Percentiles rank a stretch among this genome's conserved stretches.
Evolutionary conservation across 2,888 invertebrate species (phyloP).

Genomic region (Hydraecia micacea): DNA sequence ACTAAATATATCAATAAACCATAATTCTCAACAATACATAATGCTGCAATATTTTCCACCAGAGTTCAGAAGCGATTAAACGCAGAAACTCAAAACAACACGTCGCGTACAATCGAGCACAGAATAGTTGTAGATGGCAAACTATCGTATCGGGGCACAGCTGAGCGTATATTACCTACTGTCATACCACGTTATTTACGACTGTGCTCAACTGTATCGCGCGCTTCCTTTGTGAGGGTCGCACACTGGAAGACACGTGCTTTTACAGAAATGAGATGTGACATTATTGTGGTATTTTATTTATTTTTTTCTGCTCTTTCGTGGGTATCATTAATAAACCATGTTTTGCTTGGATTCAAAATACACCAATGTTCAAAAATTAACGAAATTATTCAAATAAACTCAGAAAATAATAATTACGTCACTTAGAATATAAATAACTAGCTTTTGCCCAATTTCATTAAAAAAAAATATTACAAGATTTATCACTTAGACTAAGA

Average conservation of each 20-base stretch:
- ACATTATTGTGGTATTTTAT: constrained; percentile 33
- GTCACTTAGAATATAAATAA: too few relatives aligned
- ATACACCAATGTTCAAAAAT: too few relatives aligned
- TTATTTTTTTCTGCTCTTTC: constrained; percentile 5
- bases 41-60: constrained; percentile 33
- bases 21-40: neutral
- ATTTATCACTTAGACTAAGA: too few relatives aligned
- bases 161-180: constrained; percentile 72
- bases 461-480: neutral
- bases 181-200: constrained; percentile 77
- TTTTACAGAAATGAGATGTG: constrained; percentile 49
- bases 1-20: too few relatives aligned
- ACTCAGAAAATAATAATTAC: too few relatives aligned
- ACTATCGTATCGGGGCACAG: constrained; percentile 70
- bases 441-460: neutral
- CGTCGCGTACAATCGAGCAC: constrained; percentile 57
- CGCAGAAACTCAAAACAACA: constrained; percentile 51
- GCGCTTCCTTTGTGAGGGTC: constrained; percentile 57
- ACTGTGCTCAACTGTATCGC: constrained; percentile 67
- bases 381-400: too few relatives aligned
- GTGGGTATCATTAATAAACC: neutral
- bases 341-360: too few relatives aligned
- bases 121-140: constrained; percentile 63
- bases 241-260: constrained; percentile 47
- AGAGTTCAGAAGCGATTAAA: constrained; percentile 56